These are phyloP conservation scores for Drosophila pallidifrons DNA, from an alignment of 1,140 invertebrate genomes.

Conservation along the genomic window DNA sequence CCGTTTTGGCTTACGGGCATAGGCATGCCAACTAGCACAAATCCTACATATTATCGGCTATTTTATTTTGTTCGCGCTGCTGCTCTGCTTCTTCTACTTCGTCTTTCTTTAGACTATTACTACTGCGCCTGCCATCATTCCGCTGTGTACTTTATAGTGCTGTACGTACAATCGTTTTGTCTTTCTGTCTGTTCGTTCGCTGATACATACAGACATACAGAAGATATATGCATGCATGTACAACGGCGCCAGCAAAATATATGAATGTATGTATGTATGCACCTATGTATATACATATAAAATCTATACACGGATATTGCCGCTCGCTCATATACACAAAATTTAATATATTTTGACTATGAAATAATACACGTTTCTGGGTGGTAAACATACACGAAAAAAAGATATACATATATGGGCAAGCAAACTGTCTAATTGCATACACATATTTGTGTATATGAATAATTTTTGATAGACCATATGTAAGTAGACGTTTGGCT, in stretches of 20 bases:
- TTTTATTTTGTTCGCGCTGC: constrained; percentile 77
- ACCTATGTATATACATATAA: constrained; percentile 55
- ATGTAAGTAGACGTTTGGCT: not conserved
- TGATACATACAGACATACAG: constrained; percentile 53
- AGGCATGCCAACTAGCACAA: constrained; percentile 59
- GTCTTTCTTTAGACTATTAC: constrained; percentile 77
- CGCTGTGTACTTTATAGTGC: constrained; percentile 66
- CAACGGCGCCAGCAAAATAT: constrained; percentile 47
- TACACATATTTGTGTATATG: not conserved
- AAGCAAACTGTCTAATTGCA: not conserved
- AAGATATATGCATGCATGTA: constrained; percentile 59
- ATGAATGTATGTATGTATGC: constrained; percentile 34
- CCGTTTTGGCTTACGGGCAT: constrained; percentile 49
- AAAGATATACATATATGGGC: not conserved
- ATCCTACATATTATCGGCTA: constrained; percentile 74
- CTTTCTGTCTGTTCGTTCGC: constrained; percentile 66
- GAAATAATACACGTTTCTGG: constrained; percentile 10
- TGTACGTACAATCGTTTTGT: constrained; percentile 73
- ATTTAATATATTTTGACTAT: constrained; percentile 27
- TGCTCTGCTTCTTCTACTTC: constrained; percentile 73
- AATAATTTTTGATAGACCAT: not conserved
- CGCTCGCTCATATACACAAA: constrained; percentile 70
- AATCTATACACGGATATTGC: constrained; percentile 73
- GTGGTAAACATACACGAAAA: constrained; percentile 3
- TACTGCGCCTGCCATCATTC: constrained; percentile 70